Evolutionary conservation across 2,888 invertebrate genomes (phyloP), one percentile per base, ranked within the genome.

Genomic region (Cartodere bifasciata): DNA sequence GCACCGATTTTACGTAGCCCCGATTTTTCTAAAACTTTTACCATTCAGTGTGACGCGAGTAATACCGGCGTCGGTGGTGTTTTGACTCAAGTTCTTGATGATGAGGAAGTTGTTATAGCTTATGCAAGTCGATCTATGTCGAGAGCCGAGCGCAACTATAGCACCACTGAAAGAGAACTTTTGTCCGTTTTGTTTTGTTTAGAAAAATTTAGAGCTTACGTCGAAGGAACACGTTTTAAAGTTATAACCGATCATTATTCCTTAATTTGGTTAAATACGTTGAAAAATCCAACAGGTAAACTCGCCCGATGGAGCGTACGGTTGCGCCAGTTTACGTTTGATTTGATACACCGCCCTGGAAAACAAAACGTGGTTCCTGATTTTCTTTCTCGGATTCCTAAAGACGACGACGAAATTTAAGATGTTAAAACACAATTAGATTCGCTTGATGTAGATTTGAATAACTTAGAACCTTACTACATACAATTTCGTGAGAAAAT

Each of bases 21-120:
- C 2, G 43, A 50, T 41, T 49, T 48, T 23, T 29, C 28, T 2
- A 20, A 39, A 29, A 29, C 28, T 1, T 49, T 51, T 32, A 36
- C 32, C 11, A 39, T 51, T 13, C 48, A 48, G 26, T 38, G 39
- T 15, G 48, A 46, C 33, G 48, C 48, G 3, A 38, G 40, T 2
- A 34, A 36, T 16, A 25, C 25, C 12, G 49, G 47, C 5, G 11
- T 47, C 2, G 47, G 44, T 2, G 39, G 37, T 5, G 41, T 43
- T 1, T 28, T 47, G 11, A 38, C 40, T 2, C 49, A 50, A 28
- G 9, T 12, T 11, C 16, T 38, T 17, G 33, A 43, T 16, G 41
- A 27, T 9, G 30, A 30, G 6, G 48, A 52, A 31, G 31, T 32
- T 9, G 44, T 44, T 1, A 44, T 51, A 7, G 43, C 42, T 3